Evolutionary conservation across 2,888 invertebrate genomes (phyloP), one percentile per base, ranked within the genome.

Genomic region (Hyposoter dolosus): DNA sequence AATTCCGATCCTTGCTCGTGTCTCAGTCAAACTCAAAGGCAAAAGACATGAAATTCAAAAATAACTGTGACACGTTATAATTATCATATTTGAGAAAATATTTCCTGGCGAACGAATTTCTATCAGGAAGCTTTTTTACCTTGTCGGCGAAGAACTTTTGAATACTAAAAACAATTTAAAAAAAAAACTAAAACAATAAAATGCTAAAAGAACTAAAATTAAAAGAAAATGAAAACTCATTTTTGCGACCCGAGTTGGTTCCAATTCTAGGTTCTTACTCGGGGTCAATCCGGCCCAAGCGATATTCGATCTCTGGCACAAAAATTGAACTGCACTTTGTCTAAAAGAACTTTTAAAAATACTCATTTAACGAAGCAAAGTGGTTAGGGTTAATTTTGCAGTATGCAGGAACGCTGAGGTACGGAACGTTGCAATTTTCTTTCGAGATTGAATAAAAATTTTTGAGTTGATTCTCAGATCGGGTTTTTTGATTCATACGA

Each of bases 21-120:
- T 83, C 84, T 85, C 74, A 83, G 82, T 86, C 84, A 87, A 90
- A 89, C 90, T 90, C 90, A 87, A 91, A 91, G 91, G 90, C 90
- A 91, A 91, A 91, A 90, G 90, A 90, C 86, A 77, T 68, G 32
- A 80, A 56, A 28, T 50, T n/a, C 40, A 35, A 35, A 32, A 12
- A 19, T 12, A 35, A 53, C 40, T 72, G 32, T 56, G 53, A 15
- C 32, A 1, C 53, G 9, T 72, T 32, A 7, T 19, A 19, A n/a
- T 45, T 28, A 32, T 50, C 47, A 28, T 23, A 6, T 56, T 19
- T 15, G 53, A 56, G 43, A 68, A 19, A 7, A 43, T 3, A 7
- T 66, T 66, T n/a, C 19, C n/a, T 19, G 12, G 56, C 53, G 53
- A 53, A 35, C 53, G 72, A 35, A 72, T 28, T 19, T 35, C 35